Evolutionary conservation across 2,113 vertebrate genomes (phyloP).

Genomic region (Rhipidura dahli): DNA sequence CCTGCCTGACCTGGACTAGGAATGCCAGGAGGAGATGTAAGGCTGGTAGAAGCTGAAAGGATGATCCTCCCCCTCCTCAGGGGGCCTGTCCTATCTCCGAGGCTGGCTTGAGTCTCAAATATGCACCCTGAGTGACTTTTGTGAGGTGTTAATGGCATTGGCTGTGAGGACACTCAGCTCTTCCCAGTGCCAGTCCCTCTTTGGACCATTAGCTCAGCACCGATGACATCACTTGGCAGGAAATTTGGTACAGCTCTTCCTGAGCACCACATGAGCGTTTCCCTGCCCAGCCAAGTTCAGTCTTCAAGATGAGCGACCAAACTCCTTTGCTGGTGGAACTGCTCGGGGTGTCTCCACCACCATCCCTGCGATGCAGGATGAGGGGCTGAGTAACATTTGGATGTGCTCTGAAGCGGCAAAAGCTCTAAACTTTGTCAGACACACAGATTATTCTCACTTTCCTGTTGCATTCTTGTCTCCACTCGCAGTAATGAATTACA

Average conservation of each 20-base stretch:
- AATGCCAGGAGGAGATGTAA: neutral
- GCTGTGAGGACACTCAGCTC: neutral
- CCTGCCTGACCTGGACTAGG: neutral
- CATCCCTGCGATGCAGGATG: neutral
- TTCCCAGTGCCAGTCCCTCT: neutral
- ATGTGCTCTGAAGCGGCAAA: neutral
- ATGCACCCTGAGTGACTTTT: neutral
- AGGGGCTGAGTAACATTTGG: neutral
- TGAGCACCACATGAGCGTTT: neutral
- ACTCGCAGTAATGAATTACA: neutral
- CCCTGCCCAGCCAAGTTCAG: neutral
- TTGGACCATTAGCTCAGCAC: constrained; percentile 15
- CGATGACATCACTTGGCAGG: constrained; percentile 3
- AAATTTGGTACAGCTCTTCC: neutral
- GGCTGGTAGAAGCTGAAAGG: neutral
- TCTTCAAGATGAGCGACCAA: neutral
- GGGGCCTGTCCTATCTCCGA: neutral
- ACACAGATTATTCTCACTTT: neutral
- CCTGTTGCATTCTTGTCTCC: neutral
- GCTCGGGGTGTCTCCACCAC: neutral
- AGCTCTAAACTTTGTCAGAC: neutral
- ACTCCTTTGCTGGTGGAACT: neutral
- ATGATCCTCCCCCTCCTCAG: neutral
- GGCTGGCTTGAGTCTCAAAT: neutral
- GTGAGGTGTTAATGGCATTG: neutral